phyloP scores from a whole-genome alignment of 2,888 invertebrate genomes.

The Caenorhabditis sulstoni region DNA sequence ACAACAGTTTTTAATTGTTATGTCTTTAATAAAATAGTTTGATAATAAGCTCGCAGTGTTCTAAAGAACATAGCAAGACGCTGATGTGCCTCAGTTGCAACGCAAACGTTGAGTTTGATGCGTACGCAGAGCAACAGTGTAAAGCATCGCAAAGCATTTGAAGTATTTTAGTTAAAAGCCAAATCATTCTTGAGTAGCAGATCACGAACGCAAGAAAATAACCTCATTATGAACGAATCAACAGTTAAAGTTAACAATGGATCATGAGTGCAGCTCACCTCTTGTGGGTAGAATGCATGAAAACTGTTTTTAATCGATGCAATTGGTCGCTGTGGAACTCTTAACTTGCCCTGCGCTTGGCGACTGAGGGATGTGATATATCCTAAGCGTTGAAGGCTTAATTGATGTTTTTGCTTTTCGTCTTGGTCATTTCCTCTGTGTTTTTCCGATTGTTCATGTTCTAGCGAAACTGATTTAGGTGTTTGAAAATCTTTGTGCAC shows the following conservation, averaged over 20 bases:
- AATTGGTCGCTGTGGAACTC: conserved; percentile 45
- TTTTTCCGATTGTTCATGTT: neutral
- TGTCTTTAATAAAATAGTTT: too few relatives aligned
- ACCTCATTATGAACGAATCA: too few relatives aligned
- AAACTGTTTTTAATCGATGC: conserved; percentile 25
- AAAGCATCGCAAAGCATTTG: neutral
- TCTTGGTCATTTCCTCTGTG: neutral
- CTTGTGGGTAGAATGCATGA: conserved; percentile 35
- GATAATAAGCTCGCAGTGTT: too few relatives aligned
- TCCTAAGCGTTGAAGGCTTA: conserved; percentile 1
- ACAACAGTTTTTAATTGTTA: too few relatives aligned
- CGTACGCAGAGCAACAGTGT: neutral
- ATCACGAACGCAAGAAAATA: too few relatives aligned
- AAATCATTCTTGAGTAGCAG: too few relatives aligned
- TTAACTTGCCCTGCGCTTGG: conserved; percentile 9
- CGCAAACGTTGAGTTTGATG: neutral
- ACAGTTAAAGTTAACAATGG: neutral
- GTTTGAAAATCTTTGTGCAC: conserved; percentile 26
- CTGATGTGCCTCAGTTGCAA: neutral
- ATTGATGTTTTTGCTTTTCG: conserved; percentile 1
- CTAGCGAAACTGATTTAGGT: neutral
- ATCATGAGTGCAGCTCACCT: conserved; percentile 6
- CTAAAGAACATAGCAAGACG: too few relatives aligned
- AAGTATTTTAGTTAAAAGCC: too few relatives aligned
- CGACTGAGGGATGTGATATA: neutral